A percentile compares a stretch with the other conserved stretches of the same genome.
phyloP scores from a whole-genome alignment of 2,888 invertebrate species.

The Philonicus albiceps region DNA sequence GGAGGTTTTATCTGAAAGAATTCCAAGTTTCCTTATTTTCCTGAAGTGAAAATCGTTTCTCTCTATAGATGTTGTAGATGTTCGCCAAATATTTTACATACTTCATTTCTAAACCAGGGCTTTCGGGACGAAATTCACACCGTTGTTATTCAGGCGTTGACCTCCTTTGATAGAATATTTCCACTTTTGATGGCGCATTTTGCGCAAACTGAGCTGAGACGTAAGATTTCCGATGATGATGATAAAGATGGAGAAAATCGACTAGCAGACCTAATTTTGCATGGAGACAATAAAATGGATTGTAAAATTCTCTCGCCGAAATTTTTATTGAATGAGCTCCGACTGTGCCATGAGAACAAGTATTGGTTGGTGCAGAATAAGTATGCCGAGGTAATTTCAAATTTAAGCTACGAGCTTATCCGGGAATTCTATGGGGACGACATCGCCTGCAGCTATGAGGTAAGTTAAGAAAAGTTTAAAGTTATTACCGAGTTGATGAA shows the following conservation, averaged over 20 bases:
- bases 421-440: slow-evolving; percentile 58
- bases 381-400: slow-evolving; percentile 64
- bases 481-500: not conserved
- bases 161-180: slow-evolving; percentile 63
- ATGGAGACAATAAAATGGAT: not conserved
- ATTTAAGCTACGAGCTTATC: slow-evolving; percentile 61
- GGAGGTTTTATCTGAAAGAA: slow-evolving; percentile 19
- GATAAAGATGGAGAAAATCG: not conserved
- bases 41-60: slow-evolving; percentile 37
- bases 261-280: not conserved
- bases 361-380: slow-evolving; percentile 65
- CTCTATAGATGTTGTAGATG: not conserved
- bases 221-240: not conserved
- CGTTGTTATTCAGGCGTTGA: slow-evolving; percentile 63
- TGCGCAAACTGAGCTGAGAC: slow-evolving; percentile 53
- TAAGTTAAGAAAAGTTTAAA: slow-evolving; percentile 51
- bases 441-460: slow-evolving; percentile 61
- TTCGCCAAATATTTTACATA: slow-evolving; percentile 22
- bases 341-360: slow-evolving; percentile 63
- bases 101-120: slow-evolving; percentile 54
- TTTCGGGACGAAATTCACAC: slow-evolving; percentile 63
- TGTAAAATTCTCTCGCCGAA: slow-evolving; percentile 58
- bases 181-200: slow-evolving; percentile 62
- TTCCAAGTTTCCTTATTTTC: slow-evolving; percentile 33
- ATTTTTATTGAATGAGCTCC: slow-evolving; percentile 62